Conservation (phyloP, 2,888 invertebrate species). For the Rhimphoctona megacephalus region DNA sequence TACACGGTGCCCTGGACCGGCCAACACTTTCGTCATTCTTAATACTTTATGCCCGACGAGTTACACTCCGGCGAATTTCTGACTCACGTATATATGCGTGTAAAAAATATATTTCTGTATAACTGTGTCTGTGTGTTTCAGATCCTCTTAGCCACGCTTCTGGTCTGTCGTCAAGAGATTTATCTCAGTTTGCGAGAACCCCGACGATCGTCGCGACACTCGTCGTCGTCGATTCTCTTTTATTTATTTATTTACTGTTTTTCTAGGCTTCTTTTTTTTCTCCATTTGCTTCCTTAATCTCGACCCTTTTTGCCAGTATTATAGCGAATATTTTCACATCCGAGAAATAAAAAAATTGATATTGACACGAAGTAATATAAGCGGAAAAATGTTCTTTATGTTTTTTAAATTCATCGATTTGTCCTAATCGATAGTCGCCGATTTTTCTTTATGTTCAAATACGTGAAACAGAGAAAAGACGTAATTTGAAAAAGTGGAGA, state of each 20-base stretch:
- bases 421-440: background rate
- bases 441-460: too few species aligned
- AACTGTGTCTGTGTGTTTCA: background rate
- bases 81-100: constrained; percentile 21
- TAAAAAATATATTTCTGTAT: background rate
- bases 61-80: constrained; percentile 48
- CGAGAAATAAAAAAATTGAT: too few species aligned
- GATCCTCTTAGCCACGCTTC: constrained; percentile 58
- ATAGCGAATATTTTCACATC: too few species aligned
- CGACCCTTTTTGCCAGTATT: background rate
- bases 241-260: background rate
- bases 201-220: constrained; percentile 36
- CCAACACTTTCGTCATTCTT: constrained; percentile 58
- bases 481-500: background rate
- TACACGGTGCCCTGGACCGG: constrained; percentile 13
- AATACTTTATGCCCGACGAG: constrained; percentile 58
- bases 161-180: constrained; percentile 52
- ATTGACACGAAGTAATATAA: too few species aligned
- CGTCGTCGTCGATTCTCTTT: constrained; percentile 22
- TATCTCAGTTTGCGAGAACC: constrained; percentile 45
- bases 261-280: background rate
- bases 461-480: background rate
- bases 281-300: background rate
- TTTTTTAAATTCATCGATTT: background rate
- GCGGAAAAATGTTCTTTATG: background rate